These are phyloP conservation scores for Microctenopoma lineatum DNA, from an alignment of 2,797 vertebrate species.

Conservation along the genomic window DNA sequence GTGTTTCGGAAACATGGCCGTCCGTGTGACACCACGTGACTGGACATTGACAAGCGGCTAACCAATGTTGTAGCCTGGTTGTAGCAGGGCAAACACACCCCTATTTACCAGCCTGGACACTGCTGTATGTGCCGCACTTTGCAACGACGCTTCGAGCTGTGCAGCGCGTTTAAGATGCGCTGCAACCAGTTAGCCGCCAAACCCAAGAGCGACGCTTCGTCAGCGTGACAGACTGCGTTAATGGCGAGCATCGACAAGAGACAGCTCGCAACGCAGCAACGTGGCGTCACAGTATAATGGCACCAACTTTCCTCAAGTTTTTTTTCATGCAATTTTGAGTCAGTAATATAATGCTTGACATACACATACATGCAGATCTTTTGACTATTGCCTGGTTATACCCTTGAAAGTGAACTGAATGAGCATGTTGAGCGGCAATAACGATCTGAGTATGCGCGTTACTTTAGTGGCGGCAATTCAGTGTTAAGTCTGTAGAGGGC, in stretches of 20 bases:
- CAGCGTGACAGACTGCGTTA: neutral
- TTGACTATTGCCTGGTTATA: neutral
- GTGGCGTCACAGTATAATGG: neutral
- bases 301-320: conserved; percentile 3
- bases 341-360: neutral
- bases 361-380: neutral
- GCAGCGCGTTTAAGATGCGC: neutral
- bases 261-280: neutral
- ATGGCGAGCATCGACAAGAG: neutral
- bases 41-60: conserved; percentile 71
- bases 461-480: neutral
- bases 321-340: neutral
- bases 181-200: neutral
- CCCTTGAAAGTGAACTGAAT: conserved; percentile 20
- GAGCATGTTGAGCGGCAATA: conserved; percentile 4
- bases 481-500: conserved; percentile 29
- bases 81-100: conserved; percentile 68
- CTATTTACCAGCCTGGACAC: conserved; percentile 49
- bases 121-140: conserved; percentile 10
- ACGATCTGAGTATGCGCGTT: conserved; percentile 32
- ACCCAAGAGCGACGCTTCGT: neutral
- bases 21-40: conserved; percentile 82
- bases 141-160: neutral
- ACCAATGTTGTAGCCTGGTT: conserved; percentile 70
- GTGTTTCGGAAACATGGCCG: conserved; percentile 95